Base-by-base conservation (phyloP, 2,888 invertebrate genomes). In the Spatulosminthurus flaviceps region DNA sequence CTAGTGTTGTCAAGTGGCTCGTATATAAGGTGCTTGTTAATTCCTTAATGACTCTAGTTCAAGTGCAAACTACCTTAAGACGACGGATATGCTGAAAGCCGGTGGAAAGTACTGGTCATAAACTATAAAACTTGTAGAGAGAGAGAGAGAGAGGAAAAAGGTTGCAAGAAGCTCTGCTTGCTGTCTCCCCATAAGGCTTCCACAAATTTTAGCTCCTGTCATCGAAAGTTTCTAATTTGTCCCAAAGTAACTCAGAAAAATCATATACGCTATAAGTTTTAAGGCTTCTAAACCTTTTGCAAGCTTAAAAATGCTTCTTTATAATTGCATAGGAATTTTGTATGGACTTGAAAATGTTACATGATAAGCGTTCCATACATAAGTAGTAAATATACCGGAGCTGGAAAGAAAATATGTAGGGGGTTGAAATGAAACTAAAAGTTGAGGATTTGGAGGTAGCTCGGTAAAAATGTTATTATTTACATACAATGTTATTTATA, bases 171-270 rank as follows among this genome's bases (percentile, higher is more conserved):
- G 5, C 41, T 7, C 1, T 21, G n/a, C n/a, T n/a, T n/a, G n/a
- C n/a, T n/a, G n/a, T 41, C 21, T 71, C 41, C 24, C 21, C 42
- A 42, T 34, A 71, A 34, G 21, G 41, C 22, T 71, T 71, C 71
- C 71, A 71, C 71, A 69, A 69, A 69, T 71, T 71, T 71, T 21
- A 21, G 42, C 16, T 13, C 11, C 71, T 71, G 71, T 71, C 71
- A 71, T 71, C 71, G n/a, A 51, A n/a, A 71, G 71, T 71, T 71
- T 71, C 41, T 71, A 71, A 71, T 41, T 71, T 71, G 71, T 71
- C 71, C 42, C 71, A 71, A 19, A 42, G 42, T 34, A 71, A 41
- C 11, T 34, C 71, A 41, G n/a, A 71, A 21, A 71, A 34, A 34
- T 9, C 34, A 34, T 34, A 34, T 34, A 34, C 9, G 34, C 34